Conservation (phyloP, 2,113 vertebrate genomes). For the Siphamia tubifer region DNA sequence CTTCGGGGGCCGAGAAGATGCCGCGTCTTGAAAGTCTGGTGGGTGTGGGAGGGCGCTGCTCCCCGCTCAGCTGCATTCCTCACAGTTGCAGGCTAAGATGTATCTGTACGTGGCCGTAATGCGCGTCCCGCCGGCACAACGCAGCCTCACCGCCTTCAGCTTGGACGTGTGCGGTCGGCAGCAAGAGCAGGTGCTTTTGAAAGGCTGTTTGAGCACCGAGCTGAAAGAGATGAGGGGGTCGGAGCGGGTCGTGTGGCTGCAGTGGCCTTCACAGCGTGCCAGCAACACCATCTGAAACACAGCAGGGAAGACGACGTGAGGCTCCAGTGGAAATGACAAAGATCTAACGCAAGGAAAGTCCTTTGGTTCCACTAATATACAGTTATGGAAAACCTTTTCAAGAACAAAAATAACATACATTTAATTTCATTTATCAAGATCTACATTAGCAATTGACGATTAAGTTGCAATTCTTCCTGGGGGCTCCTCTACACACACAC, state of each 20-base stretch:
- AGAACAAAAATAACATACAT: too few relatives aligned
- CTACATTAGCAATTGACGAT: too few relatives aligned
- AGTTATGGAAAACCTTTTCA: too few relatives aligned
- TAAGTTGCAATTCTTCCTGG: too few relatives aligned
- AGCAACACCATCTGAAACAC: slow-evolving; percentile 91
- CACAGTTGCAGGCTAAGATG: slow-evolving; percentile 96
- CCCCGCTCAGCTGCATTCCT: slow-evolving; percentile 88
- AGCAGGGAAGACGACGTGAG: background rate
- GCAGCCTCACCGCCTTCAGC: slow-evolving; percentile 92
- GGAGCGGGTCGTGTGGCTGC: slow-evolving; percentile 90
- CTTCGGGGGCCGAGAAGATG: background rate
- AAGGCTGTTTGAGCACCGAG: slow-evolving; percentile 93
- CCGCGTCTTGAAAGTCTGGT: slow-evolving; percentile 14
- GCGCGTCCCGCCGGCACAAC: slow-evolving; percentile 89
- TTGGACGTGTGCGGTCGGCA: slow-evolving; percentile 97
- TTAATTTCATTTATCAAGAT: too few relatives aligned
- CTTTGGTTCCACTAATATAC: too few relatives aligned
- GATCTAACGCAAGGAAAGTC: too few relatives aligned
- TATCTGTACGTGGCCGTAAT: slow-evolving; percentile 97
- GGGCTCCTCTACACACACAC: too few relatives aligned
- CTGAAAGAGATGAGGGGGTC: slow-evolving; percentile 97
- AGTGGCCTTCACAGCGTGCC: slow-evolving; percentile 95
- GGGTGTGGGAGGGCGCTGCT: background rate
- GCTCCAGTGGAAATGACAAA: background rate
- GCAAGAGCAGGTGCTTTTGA: slow-evolving; percentile 93